A percentile compares a stretch with the other conserved stretches of the same genome.
Evolutionary conservation across 2,888 invertebrate species (phyloP).

Genomic region (Mechanitis mazaeus): DNA sequence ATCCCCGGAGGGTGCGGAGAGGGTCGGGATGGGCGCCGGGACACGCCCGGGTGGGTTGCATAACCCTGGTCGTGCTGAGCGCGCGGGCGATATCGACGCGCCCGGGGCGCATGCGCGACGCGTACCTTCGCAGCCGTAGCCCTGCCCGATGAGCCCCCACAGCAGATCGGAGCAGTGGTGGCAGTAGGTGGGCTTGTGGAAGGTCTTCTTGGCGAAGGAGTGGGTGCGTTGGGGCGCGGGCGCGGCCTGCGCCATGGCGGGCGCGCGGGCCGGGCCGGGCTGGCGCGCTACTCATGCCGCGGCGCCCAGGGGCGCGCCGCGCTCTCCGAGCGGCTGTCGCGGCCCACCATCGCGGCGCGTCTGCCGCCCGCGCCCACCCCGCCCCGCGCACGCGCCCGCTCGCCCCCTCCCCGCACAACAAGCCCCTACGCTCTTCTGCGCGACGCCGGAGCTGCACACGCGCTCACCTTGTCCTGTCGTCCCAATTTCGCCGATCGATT

Average conservation of each 20-base stretch:
- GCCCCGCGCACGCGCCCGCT: slow-evolving; percentile 44
- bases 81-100: slow-evolving; percentile 64
- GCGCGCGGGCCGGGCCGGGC: slow-evolving; percentile 74
- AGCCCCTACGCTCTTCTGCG: slow-evolving; percentile 31
- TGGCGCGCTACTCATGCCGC: slow-evolving; percentile 75
- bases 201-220: slow-evolving; percentile 99
- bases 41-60: slow-evolving; percentile 72
- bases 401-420: slow-evolving; percentile 37
- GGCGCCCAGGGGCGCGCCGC: slow-evolving; percentile 77
- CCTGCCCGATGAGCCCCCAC: slow-evolving; percentile 99
- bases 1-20: slow-evolving; percentile 22
- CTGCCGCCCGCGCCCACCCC: slow-evolving; percentile 61
- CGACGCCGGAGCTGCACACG: slow-evolving; percentile 42
- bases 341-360: slow-evolving; percentile 76
- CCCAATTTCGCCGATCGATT: slow-evolving; percentile 45
- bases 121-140: slow-evolving; percentile 99
- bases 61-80: slow-evolving; percentile 65
- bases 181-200: slow-evolving; percentile 99
- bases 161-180: slow-evolving; percentile 99
- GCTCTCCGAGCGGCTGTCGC: slow-evolving; percentile 76
- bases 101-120: slow-evolving; percentile 68
- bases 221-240: slow-evolving; percentile 84
- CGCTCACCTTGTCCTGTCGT: slow-evolving; percentile 49
- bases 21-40: slow-evolving; percentile 30
- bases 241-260: slow-evolving; percentile 77